Conservation (phyloP, 2,888 invertebrate species). For the Atethmia centrago region DNA sequence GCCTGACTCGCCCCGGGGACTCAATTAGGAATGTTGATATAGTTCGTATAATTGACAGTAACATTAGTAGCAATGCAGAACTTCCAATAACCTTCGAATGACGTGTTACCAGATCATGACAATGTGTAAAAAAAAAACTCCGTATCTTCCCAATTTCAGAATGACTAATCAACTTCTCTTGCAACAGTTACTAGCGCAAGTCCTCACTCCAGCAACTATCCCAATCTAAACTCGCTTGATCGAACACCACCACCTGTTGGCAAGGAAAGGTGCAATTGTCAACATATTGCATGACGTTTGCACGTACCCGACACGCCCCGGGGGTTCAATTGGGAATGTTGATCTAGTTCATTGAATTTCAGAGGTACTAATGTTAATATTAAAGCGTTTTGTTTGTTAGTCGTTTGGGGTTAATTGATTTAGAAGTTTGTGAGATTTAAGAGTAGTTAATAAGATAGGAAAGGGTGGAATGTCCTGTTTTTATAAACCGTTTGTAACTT, state of each 20-base stretch:
- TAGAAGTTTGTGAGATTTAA: conserved; percentile 1
- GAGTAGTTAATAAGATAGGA: background rate
- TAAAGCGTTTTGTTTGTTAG: conserved; percentile 36
- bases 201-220: conserved; percentile 22
- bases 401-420: conserved; percentile 36
- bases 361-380: conserved; percentile 40
- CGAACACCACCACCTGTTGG: conserved; percentile 75
- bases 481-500: background rate
- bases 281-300: conserved; percentile 69
- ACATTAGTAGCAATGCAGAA: too few species aligned
- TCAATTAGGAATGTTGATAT: conserved; percentile 57
- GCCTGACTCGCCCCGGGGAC: conserved; percentile 68
- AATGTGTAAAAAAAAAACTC: too few species aligned
- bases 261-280: conserved; percentile 72
- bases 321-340: conserved; percentile 61
- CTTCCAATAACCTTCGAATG: too few species aligned
- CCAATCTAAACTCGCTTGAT: conserved; percentile 52
- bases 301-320: conserved; percentile 67
- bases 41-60: conserved; percentile 43
- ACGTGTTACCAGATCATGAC: too few species aligned
- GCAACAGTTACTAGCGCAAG: conserved; percentile 23
- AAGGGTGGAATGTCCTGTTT: background rate
- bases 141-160: background rate
- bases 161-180: background rate
- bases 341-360: conserved; percentile 64